Base-by-base conservation (phyloP, 2,888 invertebrate species). In the Tuberolachnus salignus region DNA sequence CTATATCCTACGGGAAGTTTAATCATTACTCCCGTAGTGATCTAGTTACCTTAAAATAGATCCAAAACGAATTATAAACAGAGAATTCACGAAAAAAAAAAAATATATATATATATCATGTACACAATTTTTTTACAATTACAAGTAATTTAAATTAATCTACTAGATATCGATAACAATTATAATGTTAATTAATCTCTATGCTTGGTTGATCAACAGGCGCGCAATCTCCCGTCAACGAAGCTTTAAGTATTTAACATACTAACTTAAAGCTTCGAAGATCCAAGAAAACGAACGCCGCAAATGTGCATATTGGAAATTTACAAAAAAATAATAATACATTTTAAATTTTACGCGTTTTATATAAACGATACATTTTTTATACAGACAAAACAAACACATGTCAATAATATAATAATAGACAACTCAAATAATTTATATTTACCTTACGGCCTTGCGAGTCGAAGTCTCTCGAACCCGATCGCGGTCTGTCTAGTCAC, bases 41-140 rank as follows among this genome's bases (percentile, higher is more conserved):
- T 67, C 16, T 75, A 75, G 75, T 75, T 75, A 75, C 75, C 75
- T 75, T 64, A 75, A 55, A 75, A 75, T 75, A 26, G 46, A 75
- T 57, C 19, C 75, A 57, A 75, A 67, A 59, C 1, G 11, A 16
- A 46, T 34, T 4, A 34, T 34, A 34, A n/a, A n/a, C n/a, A n/a
- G n/a, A n/a, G n/a, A n/a, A n/a, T n/a, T n/a, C n/a, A n/a, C n/a
- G n/a, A n/a, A n/a, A n/a, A n/a, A n/a, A n/a, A n/a, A n/a, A n/a
- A n/a, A n/a, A n/a, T n/a, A n/a, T n/a, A n/a, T n/a, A n/a, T n/a
- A n/a, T n/a, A n/a, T n/a, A n/a, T n/a, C n/a, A n/a, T n/a, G n/a
- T n/a, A n/a, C n/a, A n/a, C n/a, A n/a, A n/a, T n/a, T n/a, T n/a
- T n/a, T n/a, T n/a, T n/a, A n/a, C n/a, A n/a, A n/a, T n/a, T n/a